These are phyloP conservation scores for Hetaerina titia DNA, from an alignment of 2,888 invertebrate species.

Conservation along the genomic window DNA sequence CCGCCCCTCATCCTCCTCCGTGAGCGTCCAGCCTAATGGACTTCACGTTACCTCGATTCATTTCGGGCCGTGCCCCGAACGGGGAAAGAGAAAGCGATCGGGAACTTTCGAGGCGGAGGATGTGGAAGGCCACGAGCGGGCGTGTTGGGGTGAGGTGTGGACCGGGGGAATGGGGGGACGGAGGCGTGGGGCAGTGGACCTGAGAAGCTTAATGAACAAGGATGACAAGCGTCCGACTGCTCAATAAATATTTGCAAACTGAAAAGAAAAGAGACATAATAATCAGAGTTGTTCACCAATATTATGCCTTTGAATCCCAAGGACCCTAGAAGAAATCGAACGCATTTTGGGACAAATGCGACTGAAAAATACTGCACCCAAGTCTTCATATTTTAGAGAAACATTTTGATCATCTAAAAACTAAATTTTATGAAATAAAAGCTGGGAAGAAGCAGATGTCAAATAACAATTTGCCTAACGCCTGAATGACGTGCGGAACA, in stretches of 20 bases:
- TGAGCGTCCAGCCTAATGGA: constrained; percentile 2
- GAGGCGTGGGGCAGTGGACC: not conserved
- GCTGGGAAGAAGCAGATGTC: no score
- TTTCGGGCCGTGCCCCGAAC: not conserved
- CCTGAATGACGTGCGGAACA: no score
- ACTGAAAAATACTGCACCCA: no score
- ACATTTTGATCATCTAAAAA: no score
- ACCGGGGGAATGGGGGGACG: not conserved
- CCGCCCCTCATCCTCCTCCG: not conserved
- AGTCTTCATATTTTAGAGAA: no score
- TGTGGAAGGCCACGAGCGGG: not conserved
- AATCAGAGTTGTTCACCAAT: no score
- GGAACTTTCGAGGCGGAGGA: not conserved
- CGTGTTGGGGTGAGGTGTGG: not conserved
- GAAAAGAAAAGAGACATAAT: not conserved
- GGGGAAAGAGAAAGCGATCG: not conserved
- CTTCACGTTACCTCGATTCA: not conserved
- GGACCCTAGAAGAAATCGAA: no score
- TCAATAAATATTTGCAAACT: not conserved
- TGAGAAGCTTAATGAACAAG: not conserved
- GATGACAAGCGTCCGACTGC: not conserved
- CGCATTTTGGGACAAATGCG: no score
- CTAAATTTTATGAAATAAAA: no score
- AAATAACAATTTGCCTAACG: no score
- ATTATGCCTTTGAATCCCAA: no score